A percentile compares a stretch with the other conserved stretches of the same genome.
Conservation (phyloP, 2,888 invertebrate species). For the Malachius bipustulatus region DNA sequence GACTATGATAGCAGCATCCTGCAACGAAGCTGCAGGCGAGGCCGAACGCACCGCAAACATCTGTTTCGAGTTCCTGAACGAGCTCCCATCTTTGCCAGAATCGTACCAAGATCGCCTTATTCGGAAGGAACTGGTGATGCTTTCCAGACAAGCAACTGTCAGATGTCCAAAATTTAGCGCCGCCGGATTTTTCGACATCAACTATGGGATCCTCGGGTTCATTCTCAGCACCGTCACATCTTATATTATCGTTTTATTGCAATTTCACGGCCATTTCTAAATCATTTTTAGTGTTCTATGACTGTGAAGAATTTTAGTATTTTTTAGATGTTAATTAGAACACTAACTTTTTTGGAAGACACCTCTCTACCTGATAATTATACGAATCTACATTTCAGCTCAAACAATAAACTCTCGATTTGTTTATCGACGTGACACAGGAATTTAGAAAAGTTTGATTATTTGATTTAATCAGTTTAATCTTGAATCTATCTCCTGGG, state of each 20-base stretch:
- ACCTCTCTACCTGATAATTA: no score
- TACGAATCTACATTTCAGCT: no score
- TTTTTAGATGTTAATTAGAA: no score
- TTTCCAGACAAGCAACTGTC: background rate
- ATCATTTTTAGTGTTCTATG: no score
- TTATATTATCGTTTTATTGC: background rate
- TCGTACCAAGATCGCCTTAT: background rate
- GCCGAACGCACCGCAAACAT: background rate
- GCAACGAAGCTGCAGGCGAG: background rate
- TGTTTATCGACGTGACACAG: no score
- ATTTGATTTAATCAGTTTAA: no score
- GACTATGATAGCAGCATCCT: background rate
- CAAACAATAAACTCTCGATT: no score
- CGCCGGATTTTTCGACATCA: conserved; percentile 1
- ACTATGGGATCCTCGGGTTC: conserved; percentile 1
- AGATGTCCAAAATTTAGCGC: background rate
- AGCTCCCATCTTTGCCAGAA: background rate
- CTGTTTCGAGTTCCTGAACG: background rate
- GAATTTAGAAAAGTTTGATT: no score
- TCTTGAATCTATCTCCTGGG: no score
- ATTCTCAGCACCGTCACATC: background rate
- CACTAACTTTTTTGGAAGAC: no score
- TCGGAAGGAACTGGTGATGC: background rate
- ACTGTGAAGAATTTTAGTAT: no score
- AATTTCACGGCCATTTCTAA: no score